phyloP scores from a whole-genome alignment of 2,888 invertebrate genomes.

The Heteromurus nitidus region DNA sequence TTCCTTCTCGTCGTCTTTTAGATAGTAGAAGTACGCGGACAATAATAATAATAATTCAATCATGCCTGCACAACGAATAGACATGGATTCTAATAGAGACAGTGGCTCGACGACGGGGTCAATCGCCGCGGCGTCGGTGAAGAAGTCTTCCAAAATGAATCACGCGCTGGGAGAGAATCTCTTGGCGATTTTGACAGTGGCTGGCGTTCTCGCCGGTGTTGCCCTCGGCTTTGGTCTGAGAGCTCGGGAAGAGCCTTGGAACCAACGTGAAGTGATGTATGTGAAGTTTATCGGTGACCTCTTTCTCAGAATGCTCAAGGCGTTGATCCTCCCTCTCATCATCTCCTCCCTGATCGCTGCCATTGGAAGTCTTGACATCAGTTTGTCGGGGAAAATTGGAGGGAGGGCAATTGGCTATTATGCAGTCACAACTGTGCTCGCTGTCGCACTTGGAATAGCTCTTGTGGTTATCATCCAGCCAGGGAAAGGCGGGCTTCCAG shows the following conservation, averaged over 20 bases:
- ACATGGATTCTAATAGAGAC: neutral
- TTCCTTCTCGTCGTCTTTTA: neutral
- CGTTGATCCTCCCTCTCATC: constrained; percentile 93
- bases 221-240: constrained; percentile 84
- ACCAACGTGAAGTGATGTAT: constrained; percentile 91
- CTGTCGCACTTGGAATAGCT: constrained; percentile 92
- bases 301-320: constrained; percentile 96
- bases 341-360: constrained; percentile 93
- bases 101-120: neutral
- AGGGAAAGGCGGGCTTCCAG: constrained; percentile 76
- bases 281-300: constrained; percentile 95
- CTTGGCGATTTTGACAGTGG: constrained; percentile 86
- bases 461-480: constrained; percentile 92
- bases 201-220: constrained; percentile 87
- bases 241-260: constrained; percentile 79
- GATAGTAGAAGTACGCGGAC: neutral
- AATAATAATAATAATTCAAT: neutral
- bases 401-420: constrained; percentile 93
- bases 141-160: neutral
- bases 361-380: constrained; percentile 91
- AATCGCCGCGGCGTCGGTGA: neutral
- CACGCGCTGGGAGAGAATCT: constrained; percentile 82
- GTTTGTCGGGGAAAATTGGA: constrained; percentile 91
- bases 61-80: neutral
- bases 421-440: constrained; percentile 92